phyloP scores from a whole-genome alignment of 2,888 invertebrate genomes.

The Ectropis crepuscularia region DNA sequence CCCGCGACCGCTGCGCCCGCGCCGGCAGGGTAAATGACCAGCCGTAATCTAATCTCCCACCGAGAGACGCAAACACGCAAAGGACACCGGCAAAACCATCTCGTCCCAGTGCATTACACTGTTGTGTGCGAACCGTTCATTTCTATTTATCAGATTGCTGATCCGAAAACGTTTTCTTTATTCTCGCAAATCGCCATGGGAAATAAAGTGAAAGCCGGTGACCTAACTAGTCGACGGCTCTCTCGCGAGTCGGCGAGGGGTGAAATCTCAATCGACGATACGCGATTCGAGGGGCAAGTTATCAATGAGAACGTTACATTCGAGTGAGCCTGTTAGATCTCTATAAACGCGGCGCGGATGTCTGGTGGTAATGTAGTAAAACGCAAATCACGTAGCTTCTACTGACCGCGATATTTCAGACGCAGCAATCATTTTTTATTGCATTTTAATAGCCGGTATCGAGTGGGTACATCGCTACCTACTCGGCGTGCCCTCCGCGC shows the following conservation, averaged over 20 bases:
- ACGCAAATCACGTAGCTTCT: conserved; percentile 22
- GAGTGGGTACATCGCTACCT: conserved; percentile 45
- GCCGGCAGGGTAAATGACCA: conserved; percentile 70
- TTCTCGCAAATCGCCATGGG: conserved; percentile 30
- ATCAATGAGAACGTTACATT: conserved; percentile 16
- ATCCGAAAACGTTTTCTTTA: conserved; percentile 31
- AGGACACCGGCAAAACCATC: conserved; percentile 51
- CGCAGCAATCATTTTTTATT: conserved; percentile 55
- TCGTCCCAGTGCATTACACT: conserved; percentile 41
- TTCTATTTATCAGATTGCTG: conserved; percentile 26
- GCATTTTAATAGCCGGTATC: conserved; percentile 56
- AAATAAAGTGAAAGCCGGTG: conserved; percentile 31
- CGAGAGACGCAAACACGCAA: conserved; percentile 53
- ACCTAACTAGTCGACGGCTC: conserved; percentile 28
- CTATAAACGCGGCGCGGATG: conserved; percentile 3
- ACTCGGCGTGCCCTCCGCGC: conserved; percentile 47
- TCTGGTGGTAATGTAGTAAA: conserved; percentile 7
- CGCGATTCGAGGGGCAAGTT: conserved; percentile 16
- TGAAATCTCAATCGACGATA: conserved; percentile 29
- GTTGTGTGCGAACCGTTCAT: conserved; percentile 27
- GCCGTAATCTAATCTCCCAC: conserved; percentile 73
- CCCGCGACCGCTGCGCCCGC: conserved; percentile 44
- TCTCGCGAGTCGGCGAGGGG: conserved; percentile 27
- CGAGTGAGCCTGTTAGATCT: conserved; percentile 4
- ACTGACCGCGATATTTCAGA: conserved; percentile 44